These are phyloP conservation scores for Thaumatotibia leucotreta DNA, from an alignment of 1,140 invertebrate genomes.

Conservation along the genomic window DNA sequence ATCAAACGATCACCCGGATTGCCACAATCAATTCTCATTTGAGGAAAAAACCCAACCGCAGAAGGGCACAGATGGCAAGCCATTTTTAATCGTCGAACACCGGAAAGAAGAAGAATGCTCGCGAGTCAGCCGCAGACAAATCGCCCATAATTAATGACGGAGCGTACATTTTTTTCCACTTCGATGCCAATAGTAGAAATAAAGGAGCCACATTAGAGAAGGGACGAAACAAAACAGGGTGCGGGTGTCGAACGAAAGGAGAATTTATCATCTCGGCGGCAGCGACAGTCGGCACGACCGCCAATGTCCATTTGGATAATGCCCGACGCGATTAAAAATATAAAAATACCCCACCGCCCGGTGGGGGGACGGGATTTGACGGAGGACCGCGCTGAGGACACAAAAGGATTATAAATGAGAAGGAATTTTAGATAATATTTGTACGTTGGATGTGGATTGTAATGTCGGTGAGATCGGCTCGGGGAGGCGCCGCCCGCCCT, in stretches of 20 bases:
- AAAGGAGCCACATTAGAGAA: constrained; percentile 46
- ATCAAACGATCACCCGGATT: constrained; percentile 55
- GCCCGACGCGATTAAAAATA: constrained; percentile 76
- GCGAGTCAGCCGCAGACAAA: constrained; percentile 66
- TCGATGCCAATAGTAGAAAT: constrained; percentile 44
- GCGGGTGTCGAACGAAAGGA: constrained; percentile 69
- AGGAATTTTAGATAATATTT: constrained; percentile 77
- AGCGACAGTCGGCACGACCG: constrained; percentile 59
- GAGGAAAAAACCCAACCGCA: constrained; percentile 29
- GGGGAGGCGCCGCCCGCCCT: constrained; percentile 26
- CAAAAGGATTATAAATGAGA: constrained; percentile 77
- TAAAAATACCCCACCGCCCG: constrained; percentile 67
- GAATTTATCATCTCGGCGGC: constrained; percentile 74
- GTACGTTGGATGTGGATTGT: constrained; percentile 75
- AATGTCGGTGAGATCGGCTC: constrained; percentile 66
- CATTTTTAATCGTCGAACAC: constrained; percentile 67
- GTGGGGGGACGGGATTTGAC: constrained; percentile 50
- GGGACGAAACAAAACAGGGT: constrained; percentile 69
- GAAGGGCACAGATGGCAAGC: constrained; percentile 39
- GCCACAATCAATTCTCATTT: constrained; percentile 71
- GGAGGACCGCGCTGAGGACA: constrained; percentile 73
- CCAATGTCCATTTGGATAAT: constrained; percentile 76
- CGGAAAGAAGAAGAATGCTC: constrained; percentile 42
- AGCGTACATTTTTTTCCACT: constrained; percentile 47
- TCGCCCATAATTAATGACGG: constrained; percentile 69